These are phyloP conservation scores for Melinaea menophilus DNA, from an alignment of 2,888 invertebrate genomes.

Conservation along the genomic window DNA sequence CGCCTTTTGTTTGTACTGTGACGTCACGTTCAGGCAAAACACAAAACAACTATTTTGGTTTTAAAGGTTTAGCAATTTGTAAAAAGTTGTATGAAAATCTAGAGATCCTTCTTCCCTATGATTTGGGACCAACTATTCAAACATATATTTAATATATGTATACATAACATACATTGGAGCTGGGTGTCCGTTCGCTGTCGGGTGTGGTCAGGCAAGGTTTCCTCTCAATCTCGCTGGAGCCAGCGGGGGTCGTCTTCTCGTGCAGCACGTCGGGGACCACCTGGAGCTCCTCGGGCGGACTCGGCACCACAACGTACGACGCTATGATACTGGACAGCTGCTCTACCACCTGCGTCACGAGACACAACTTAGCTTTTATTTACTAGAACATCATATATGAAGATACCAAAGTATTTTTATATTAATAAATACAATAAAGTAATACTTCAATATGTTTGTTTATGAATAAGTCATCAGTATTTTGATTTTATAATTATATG, in stretches of 20 bases:
- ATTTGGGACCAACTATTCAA: not conserved
- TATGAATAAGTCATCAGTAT: not conserved
- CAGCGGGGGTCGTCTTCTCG: constrained; percentile 42
- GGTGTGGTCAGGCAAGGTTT: constrained; percentile 50
- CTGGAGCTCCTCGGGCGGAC: constrained; percentile 71
- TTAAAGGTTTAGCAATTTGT: too few relatives aligned
- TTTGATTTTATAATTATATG: not conserved
- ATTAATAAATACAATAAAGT: constrained; percentile 8
- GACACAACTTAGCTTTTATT: not conserved
- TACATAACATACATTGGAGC: constrained; percentile 47
- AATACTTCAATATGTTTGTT: not conserved
- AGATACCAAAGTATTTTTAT: not conserved
- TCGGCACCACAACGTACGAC: constrained; percentile 66
- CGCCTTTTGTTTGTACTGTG: too few relatives aligned
- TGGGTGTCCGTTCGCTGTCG: constrained; percentile 52
- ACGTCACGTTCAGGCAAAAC: too few relatives aligned
- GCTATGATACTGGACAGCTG: constrained; percentile 77
- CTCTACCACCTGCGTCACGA: constrained; percentile 69
- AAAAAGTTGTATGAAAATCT: too few relatives aligned
- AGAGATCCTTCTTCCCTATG: not conserved
- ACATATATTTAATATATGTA: not conserved
- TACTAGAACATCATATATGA: not conserved
- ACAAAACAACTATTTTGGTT: too few relatives aligned
- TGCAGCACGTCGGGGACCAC: constrained; percentile 77
- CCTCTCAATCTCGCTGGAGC: constrained; percentile 46